Base-by-base conservation (phyloP, 2,113 vertebrate species). In the Electrona antarctica region DNA sequence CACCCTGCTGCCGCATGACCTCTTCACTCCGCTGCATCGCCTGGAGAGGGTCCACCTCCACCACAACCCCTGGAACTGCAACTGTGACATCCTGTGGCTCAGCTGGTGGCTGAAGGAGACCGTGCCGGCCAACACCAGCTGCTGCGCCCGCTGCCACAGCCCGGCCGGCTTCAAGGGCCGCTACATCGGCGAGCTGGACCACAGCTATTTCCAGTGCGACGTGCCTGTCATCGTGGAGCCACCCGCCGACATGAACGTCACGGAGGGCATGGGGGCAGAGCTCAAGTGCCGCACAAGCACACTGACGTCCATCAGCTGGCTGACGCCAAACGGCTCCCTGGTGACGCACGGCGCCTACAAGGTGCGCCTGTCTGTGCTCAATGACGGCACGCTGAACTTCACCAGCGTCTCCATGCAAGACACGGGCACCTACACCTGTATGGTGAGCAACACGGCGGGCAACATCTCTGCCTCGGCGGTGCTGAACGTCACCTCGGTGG, bases 191-290 rank as follows among this genome's bases (percentile, higher is more conserved):
- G 93, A 94, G 78, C 76, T 94, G 68, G 93, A 94, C 77, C 93
- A 98, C 93, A 97, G 97, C 90, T 98, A 97, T 81, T 98, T 98
- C 86, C 97, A 97, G 0, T 99, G 97, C 72, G 97, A 97, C 0
- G 94, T 96, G 67, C 97, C 97, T 0, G 95, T 99, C 79, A 99
- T 99, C 62, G 93, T 98, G 76, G 97, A 99, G 91, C 96, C 96
- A 7, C 97, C 97, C 13, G 91, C 93, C 65, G 97, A 94, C 82
- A 85, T 93, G 57, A 94, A 94, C 66, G 91, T 93, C 67, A 93
- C 93, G 0, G 93, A 94, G 84, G 97, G 97, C 74, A 97, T 96
- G 95, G 95, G 93, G 3, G 97, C 95, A 3, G 97, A 99, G 89
- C 93, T 99, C 62, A 97, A 97, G 88, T 99, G 97, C 72, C 94